Evolutionary conservation across 2,888 invertebrate species (phyloP), one percentile per base, ranked within the genome.

Genomic region (Cheiracanthium punctorium): DNA sequence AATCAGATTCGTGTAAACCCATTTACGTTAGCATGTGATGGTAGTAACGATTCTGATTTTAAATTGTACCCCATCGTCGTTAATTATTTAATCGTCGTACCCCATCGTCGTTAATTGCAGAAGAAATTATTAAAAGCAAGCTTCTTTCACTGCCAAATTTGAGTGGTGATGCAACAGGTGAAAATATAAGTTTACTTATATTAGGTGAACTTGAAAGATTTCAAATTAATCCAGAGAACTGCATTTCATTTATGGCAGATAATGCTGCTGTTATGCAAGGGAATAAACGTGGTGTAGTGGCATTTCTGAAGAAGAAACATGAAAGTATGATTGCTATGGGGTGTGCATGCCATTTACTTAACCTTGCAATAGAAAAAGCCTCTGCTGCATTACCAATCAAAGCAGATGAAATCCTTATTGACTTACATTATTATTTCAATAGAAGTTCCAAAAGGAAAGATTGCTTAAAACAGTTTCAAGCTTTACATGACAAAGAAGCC

Each of bases 261-360:
- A 58, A 58, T 58, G 58, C 58, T 58, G 4, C 58, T 20, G 58
- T 58, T 8, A 58, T 58, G 58, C 58, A 58, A 58, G 58, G 58
- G 4, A 4, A 58, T 4, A 58, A 58, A 58, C 4, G 14, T 8
- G 58, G 58, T 24, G 24, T 58, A 7, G 17, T 58, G 4, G 58
- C 58, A 8, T 58, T 8, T 58, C 17, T 58, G 14, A 58, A 58
- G 17, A 4, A 24, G 7, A 58, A 58, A 58, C 4, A 58, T 58
- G 5, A 4, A 8, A n/a, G 14, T 58, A 7, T 58, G 14, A 14
- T 58, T 8, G 5, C 58, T 58, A 8, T 58, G 17, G 58, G 58
- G 4, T 58, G 58, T 24, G 4, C 24, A 20, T 58, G 58, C 58
- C 58, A 58, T 58, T 58, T 58, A 58, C 4, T 58, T 14, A 58